Conservation (phyloP, 2,888 invertebrate species). For the Latrodectus elegans region DNA sequence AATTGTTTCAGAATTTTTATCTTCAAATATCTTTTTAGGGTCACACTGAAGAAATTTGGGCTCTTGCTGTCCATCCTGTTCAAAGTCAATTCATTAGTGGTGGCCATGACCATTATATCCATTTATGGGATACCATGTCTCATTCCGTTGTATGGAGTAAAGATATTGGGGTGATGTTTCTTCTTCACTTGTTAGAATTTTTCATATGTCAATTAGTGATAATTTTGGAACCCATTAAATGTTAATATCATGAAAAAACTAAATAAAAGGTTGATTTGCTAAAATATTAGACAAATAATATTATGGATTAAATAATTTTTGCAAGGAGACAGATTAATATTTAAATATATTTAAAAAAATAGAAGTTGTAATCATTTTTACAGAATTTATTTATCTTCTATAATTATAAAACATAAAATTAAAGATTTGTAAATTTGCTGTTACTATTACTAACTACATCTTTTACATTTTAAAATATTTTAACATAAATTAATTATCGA, state of each 20-base stretch:
- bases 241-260: not conserved
- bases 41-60: conserved; percentile 93
- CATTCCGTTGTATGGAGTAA: conserved; percentile 93
- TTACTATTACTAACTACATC: not conserved
- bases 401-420: not conserved
- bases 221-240: not conserved
- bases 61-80: conserved; percentile 86
- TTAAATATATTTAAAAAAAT: too few species aligned
- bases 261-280: not conserved
- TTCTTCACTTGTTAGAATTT: too few species aligned
- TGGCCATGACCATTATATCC: conserved; percentile 85
- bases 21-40: conserved; percentile 77
- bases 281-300: not conserved
- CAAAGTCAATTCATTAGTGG: conserved; percentile 91
- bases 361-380: too few species aligned
- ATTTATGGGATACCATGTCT: conserved; percentile 91
- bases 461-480: too few species aligned
- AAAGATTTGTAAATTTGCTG: not conserved
- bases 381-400: too few species aligned
- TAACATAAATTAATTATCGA: too few species aligned
- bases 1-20: too few species aligned
- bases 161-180: conserved; percentile 81
- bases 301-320: too few species aligned
- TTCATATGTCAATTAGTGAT: too few species aligned
- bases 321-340: too few species aligned